A percentile compares a stretch with the other conserved stretches of the same genome.
phyloP scores from a whole-genome alignment of 2,888 invertebrate genomes.

The Frankliniella fusca region DNA sequence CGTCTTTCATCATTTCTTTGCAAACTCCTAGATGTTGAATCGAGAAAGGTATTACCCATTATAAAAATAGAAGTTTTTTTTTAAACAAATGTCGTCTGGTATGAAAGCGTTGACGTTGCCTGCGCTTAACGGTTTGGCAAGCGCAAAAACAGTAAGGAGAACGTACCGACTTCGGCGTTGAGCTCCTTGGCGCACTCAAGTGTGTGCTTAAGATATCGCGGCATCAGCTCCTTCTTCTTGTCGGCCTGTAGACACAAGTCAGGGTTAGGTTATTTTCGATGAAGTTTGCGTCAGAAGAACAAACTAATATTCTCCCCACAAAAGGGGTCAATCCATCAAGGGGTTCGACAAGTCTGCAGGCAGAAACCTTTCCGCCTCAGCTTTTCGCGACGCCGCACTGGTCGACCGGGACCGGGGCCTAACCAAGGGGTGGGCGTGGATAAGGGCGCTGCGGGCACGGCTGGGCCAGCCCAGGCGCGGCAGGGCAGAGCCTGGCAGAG shows the following conservation, averaged over 20 bases:
- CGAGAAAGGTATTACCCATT: too few species aligned
- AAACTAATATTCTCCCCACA: too few species aligned
- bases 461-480: neutral
- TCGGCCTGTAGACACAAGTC: neutral
- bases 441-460: neutral
- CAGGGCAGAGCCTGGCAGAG: neutral
- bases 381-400: too few species aligned
- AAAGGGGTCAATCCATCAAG: too few species aligned
- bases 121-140: too few species aligned
- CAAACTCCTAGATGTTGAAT: neutral
- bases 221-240: conserved; percentile 11
- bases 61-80: neutral
- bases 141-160: neutral
- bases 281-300: neutral
- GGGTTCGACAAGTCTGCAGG: too few species aligned
- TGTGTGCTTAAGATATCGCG: neutral
- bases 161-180: neutral
- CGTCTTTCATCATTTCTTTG: conserved; percentile 10
- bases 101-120: neutral
- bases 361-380: too few species aligned
- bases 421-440: too few species aligned
- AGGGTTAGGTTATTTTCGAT: neutral
- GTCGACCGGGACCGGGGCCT: too few species aligned
- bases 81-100: neutral
- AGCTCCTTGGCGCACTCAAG: conserved; percentile 1